Evolutionary conservation across 2,113 vertebrate genomes (phyloP).

Genomic region (Stomatorhinus ivindoensis): DNA sequence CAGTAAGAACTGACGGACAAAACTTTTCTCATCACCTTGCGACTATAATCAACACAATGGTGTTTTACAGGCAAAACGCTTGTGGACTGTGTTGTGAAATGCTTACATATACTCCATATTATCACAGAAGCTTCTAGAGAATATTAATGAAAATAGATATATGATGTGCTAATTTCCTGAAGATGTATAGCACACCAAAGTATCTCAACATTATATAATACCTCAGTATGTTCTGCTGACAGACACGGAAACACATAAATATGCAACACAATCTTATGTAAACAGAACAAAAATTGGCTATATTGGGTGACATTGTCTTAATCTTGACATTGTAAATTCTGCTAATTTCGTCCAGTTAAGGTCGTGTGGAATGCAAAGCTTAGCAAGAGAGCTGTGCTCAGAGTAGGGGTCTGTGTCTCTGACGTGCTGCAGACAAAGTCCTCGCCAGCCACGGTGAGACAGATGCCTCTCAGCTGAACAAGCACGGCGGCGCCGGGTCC

Average conservation of each 20-base stretch:
- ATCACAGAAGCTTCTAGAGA: not conserved
- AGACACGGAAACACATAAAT: not conserved
- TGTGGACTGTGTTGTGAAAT: not conserved
- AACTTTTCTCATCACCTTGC: not conserved
- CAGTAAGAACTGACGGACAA: not conserved
- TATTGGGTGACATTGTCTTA: not conserved
- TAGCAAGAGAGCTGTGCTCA: too few species aligned
- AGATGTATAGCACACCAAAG: not conserved
- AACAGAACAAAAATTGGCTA: not conserved
- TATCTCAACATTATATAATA: constrained; percentile 5
- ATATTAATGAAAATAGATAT: not conserved
- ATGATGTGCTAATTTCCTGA: not conserved
- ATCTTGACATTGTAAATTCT: not conserved
- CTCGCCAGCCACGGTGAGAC: not conserved
- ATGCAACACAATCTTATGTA: not conserved
- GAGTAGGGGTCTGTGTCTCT: not conserved
- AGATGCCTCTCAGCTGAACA: not conserved
- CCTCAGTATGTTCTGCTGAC: not conserved
- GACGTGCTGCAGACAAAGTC: not conserved
- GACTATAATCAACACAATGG: not conserved
- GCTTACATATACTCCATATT: not conserved
- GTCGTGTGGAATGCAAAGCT: not conserved
- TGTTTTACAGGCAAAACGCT: not conserved
- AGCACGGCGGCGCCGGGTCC: constrained; percentile 17
- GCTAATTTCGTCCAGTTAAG: not conserved